A percentile compares a stretch with the other conserved stretches of the same genome.
Conservation (phyloP, 1,140 invertebrate genomes). For the Dermatophagoides farinae region DNA sequence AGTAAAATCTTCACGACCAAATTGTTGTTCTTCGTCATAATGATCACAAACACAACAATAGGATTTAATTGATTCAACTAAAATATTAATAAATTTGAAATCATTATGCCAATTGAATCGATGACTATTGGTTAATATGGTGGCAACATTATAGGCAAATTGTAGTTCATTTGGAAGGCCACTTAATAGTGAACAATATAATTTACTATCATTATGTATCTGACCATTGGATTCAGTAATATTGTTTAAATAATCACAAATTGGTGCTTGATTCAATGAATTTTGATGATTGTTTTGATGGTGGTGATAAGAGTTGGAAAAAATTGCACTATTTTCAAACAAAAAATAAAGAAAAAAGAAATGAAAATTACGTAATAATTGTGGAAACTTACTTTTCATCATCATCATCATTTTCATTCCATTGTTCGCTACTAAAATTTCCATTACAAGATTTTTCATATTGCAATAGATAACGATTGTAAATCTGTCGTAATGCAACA, state of each 20-base stretch:
- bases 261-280: not conserved
- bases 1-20: not conserved
- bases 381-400: not conserved
- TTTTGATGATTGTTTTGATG: not conserved
- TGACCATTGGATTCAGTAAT: conserved; percentile 27
- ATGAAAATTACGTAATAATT: not conserved
- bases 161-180: conserved; percentile 96
- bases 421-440: not conserved
- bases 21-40: not conserved
- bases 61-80: conserved; percentile 10
- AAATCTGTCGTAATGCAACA: conserved; percentile 14
- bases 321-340: not conserved
- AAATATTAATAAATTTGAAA: conserved; percentile 15
- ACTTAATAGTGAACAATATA: conserved; percentile 68
- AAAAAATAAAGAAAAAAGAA: not conserved
- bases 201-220: conserved; percentile 27
- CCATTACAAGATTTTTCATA: conserved; percentile 10
- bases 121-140: conserved; percentile 51
- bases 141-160: conserved; percentile 91
- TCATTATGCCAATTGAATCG: conserved; percentile 9
- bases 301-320: not conserved
- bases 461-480: conserved; percentile 10
- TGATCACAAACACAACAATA: conserved; percentile 15
- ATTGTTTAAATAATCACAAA: not conserved
- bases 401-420: conserved; percentile 12